Evolutionary conservation across 1,140 invertebrate species (phyloP).

Genomic region (Bemisia tabaci): DNA sequence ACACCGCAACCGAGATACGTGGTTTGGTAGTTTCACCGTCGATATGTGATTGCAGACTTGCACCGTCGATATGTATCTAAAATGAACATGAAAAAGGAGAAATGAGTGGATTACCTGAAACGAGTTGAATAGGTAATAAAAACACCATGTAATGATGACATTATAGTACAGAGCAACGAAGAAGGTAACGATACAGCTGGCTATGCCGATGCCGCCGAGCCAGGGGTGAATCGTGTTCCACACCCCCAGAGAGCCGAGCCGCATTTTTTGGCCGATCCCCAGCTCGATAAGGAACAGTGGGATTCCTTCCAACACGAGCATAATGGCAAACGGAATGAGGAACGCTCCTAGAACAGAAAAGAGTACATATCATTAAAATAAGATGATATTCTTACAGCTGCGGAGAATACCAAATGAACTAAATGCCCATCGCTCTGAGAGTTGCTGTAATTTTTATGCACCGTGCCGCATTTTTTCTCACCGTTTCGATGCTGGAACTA

Average conservation of each 20-base stretch:
- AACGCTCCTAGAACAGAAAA: constrained; percentile 65
- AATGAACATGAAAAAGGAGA: no score
- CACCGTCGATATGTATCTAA: no score
- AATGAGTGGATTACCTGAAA: constrained; percentile 61
- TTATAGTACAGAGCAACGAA: constrained; percentile 94
- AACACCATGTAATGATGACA: constrained; percentile 96
- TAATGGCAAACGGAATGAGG: constrained; percentile 89
- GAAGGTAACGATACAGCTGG: constrained; percentile 80
- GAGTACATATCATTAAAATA: constrained; percentile 11
- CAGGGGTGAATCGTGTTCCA: constrained; percentile 92
- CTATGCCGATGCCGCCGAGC: constrained; percentile 77
- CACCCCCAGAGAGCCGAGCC: constrained; percentile 75
- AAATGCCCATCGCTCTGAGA: no score
- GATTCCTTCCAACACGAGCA: constrained; percentile 83
- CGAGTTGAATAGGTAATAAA: constrained; percentile 88
- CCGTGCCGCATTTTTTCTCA: no score
- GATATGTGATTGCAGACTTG: no score
- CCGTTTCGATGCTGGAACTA: no score
- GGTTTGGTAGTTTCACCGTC: no score
- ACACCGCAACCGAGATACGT: no score
- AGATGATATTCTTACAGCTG: no score
- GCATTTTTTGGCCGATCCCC: constrained; percentile 82
- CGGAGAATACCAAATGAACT: no score
- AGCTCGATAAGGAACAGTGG: constrained; percentile 88
- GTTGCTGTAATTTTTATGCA: no score